Evolutionary conservation across 2,113 vertebrate genomes (phyloP), one percentile per base, ranked within the genome.

Genomic region (Cinclus cinclus): DNA sequence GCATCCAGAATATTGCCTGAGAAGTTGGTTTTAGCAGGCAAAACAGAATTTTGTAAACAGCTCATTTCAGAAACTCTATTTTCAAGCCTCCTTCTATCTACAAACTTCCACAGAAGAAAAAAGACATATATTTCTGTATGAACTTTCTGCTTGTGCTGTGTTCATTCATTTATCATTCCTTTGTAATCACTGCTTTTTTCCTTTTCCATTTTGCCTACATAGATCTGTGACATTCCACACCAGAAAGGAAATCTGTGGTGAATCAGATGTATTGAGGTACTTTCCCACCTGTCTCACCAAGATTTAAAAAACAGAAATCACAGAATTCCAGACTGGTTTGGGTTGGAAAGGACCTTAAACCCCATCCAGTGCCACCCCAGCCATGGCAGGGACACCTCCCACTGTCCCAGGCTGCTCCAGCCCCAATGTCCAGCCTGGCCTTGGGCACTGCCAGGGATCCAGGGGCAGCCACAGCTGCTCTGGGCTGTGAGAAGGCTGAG

Each of bases 361-460:
- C 3, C 1, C 25, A 37, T 1, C 13, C 50, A 10, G 12, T 49
- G 2, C 5, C 59, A 28, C 23, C 18, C 23, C n/a, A 33, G 58
- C n/a, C 50, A 11, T 25, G 71, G 44, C 71, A 86, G 71, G 53
- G 73, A 22, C 53, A 68, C 17, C 37, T 52, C 0, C 37, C 71
- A 59, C 31, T 14, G 4, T 22, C 37, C 83, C 71, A 59, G 37
- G 21, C 0, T 35, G 21, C 52, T 68, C 31, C 71, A 11, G 50
- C 3, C 44, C 31, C 27, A 50, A 5, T 0, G 0, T 76, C 62
- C 62, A 59, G 0, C 25, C 25, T 50, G 44, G 25, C 46, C 25
- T 52, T 7, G 53, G 53, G 0, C 62, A 50, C 21, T 50, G 0
- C 11, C 37, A 68, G 52, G 71, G 62, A 31, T 42, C 23, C 82